These are phyloP conservation scores for Danionella cerebrum DNA, from an alignment of 2,113 vertebrate species.

Conservation along the genomic window DNA sequence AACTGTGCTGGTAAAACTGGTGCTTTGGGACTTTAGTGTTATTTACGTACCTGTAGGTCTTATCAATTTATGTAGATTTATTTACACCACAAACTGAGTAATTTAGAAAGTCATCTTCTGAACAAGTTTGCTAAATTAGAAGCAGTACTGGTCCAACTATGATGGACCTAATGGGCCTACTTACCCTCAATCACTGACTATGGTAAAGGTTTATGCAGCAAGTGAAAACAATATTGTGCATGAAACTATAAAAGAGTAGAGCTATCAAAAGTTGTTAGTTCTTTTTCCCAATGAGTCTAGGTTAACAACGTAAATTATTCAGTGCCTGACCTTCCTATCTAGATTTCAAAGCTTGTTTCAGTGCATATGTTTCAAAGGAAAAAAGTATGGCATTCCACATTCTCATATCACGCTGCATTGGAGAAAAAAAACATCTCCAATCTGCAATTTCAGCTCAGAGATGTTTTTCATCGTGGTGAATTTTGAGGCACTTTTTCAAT, in stretches of 20 bases:
- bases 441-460: constrained; percentile 33
- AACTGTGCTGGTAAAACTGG: no score
- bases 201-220: no score
- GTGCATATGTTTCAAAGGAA: background rate
- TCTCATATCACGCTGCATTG: no score
- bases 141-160: no score
- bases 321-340: background rate
- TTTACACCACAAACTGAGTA: background rate
- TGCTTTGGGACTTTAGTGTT: no score
- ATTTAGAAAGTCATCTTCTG: background rate
- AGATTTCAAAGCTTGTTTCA: background rate
- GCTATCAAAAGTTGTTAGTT: background rate
- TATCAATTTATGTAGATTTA: background rate
- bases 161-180: no score
- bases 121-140: background rate
- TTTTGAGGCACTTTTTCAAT: constrained; percentile 75
- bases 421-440: background rate
- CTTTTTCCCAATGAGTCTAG: background rate
- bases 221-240: background rate
- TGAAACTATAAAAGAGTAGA: no score
- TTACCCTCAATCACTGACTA: no score
- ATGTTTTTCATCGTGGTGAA: constrained; percentile 50
- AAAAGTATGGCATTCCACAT: no score
- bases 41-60: background rate
- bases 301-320: background rate